Evolutionary conservation across 2,797 vertebrate species (phyloP), one percentile per base, ranked within the genome.

Genomic region (Lacerta bilineata): DNA sequence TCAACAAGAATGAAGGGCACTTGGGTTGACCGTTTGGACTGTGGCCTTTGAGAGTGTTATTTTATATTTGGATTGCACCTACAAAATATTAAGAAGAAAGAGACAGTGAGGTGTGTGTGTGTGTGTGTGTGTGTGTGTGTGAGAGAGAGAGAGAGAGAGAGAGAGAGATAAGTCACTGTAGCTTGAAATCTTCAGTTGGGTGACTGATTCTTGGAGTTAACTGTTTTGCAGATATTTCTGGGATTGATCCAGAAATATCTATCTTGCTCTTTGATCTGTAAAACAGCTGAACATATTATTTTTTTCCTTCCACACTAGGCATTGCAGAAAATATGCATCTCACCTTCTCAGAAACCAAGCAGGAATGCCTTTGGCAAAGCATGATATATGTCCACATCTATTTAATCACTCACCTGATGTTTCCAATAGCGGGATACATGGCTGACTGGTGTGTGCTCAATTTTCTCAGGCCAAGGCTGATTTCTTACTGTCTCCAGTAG

Each of bases 141-240:
- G 50, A 15, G 50, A 55, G 13, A 50, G 46, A 50, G 46, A 50
- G 11, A 50, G 46, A 50, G 46, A 55, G 13, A 55, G 8, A 20
- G 27, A n/a, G 50, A 85, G 90, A 91, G 80, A 89, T 41, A 95
- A 90, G 80, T 92, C 83, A 91, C 66, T 91, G 66, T 74, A 93
- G 25, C 25, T 87, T 43, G 81, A 94, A 85, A 82, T 50, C 66
- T 17, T 29, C 55, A 85, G 75, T 75, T 88, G 80, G 18, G 82
- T 72, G 41, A 15, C 71, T 92, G 41, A 6, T 85, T 66, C 61
- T 88, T 90, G 75, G 77, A 89, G 1, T 55, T 55, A 55, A 55
- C 50, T 55, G 50, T 59, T 64, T 64, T 18, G 61, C 61, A 64
- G 61, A 64, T 64, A 64, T 64, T 64, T 23, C 8, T 41, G 8